Conservation (phyloP, 2,888 invertebrate genomes). For the Ganaspis brasiliensis region DNA sequence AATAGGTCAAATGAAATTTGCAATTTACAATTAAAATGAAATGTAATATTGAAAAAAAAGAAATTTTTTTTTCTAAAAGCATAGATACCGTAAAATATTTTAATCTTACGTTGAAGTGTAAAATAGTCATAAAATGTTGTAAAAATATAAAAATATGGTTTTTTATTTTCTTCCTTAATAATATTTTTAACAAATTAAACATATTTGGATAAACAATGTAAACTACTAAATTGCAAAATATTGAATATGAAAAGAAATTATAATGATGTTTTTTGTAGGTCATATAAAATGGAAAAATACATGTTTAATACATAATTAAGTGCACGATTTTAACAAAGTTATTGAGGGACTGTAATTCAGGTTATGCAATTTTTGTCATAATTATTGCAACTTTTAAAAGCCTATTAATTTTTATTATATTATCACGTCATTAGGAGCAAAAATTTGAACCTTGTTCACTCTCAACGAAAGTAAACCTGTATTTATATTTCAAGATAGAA, state of each 20-base stretch:
- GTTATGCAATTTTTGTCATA: conserved; percentile 4
- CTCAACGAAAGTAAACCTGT: background rate
- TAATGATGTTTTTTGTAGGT: background rate
- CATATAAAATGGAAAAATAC: background rate
- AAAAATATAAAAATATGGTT: no score
- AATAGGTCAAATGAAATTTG: no score
- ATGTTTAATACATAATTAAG: background rate
- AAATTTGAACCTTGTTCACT: background rate
- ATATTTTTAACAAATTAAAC: no score
- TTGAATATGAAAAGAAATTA: background rate
- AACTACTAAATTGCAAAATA: no score
- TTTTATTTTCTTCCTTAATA: no score
- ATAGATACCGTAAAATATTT: no score
- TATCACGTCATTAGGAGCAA: background rate
- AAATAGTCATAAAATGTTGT: no score
- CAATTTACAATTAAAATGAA: no score
- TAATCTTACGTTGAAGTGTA: no score
- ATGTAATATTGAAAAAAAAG: no score
- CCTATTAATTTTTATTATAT: conserved; percentile 13
- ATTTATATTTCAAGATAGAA: background rate
- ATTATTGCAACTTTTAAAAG: conserved; percentile 28
- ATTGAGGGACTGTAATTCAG: background rate
- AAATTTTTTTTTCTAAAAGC: no score
- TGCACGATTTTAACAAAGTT: background rate
- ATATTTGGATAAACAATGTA: no score